Percentiles rank a stretch among this genome's conserved stretches.
phyloP scores from a whole-genome alignment of 2,113 vertebrate genomes.

The Bungarus multicinctus region DNA sequence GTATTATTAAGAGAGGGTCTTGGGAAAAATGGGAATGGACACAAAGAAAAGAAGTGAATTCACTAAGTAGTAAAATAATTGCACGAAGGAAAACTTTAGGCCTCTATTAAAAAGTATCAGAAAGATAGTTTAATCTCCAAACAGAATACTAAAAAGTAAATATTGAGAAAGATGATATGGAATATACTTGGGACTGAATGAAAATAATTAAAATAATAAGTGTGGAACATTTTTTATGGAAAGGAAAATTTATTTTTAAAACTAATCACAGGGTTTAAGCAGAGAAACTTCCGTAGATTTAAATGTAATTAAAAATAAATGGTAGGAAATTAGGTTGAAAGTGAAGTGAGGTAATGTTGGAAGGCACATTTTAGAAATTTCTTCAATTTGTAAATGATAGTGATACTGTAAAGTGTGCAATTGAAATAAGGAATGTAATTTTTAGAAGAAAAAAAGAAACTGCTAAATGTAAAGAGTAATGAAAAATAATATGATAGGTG shows the following conservation, averaged over 20 bases:
- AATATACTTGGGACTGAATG: not conserved
- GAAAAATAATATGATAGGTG: not conserved
- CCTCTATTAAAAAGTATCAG: not conserved
- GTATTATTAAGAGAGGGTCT: not conserved
- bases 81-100: not conserved
- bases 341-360: not conserved
- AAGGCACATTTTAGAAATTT: not conserved
- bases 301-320: not conserved
- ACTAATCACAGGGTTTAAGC: not conserved
- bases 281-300: not conserved
- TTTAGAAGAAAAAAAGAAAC: not conserved
- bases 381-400: not conserved
- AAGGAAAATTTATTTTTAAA: not conserved
- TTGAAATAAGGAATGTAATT: not conserved
- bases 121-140: not conserved
- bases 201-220: not conserved
- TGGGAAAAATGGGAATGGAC: not conserved
- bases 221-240: not conserved
- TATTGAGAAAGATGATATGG: not conserved
- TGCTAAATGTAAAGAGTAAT: not conserved
- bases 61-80: not conserved
- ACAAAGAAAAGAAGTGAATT: not conserved
- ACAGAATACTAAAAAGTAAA: not conserved
- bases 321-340: not conserved
- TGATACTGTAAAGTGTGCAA: not conserved